phyloP scores from a whole-genome alignment of 2,888 invertebrate genomes.

The Catocala nupta region DNA sequence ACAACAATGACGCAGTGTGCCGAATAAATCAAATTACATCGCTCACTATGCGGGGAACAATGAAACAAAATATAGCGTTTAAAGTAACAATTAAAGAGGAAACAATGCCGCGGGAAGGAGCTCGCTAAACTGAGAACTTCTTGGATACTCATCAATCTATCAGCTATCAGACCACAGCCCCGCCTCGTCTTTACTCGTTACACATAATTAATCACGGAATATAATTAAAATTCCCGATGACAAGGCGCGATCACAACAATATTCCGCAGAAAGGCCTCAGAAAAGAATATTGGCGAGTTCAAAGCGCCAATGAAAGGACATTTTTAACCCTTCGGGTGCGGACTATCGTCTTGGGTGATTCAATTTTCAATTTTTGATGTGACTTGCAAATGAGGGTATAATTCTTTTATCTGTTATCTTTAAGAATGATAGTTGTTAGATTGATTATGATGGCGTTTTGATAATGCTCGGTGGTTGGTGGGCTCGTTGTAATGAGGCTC shows the following conservation, averaged over 20 bases:
- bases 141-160: constrained; percentile 76
- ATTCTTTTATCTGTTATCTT: constrained; percentile 45
- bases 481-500: constrained; percentile 65
- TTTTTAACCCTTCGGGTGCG: constrained; percentile 58
- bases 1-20: constrained; percentile 78
- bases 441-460: constrained; percentile 37
- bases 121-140: constrained; percentile 70
- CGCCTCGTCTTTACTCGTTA: constrained; percentile 73
- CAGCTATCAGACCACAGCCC: constrained; percentile 68
- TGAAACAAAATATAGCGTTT: constrained; percentile 79
- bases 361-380: constrained; percentile 52
- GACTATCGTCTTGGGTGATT: constrained; percentile 41
- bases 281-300: constrained; percentile 62
- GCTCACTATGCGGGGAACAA: constrained; percentile 75
- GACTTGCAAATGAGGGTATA: constrained; percentile 52
- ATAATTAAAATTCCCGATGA: constrained; percentile 86
- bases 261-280: constrained; percentile 57
- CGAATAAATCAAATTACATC: constrained; percentile 80
- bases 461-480: constrained; percentile 27
- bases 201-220: constrained; percentile 85
- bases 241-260: constrained; percentile 77
- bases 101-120: constrained; percentile 75
- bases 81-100: constrained; percentile 81
- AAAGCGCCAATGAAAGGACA: constrained; percentile 54
- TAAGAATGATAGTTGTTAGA: constrained; percentile 39